Percentiles rank a stretch among this genome's conserved stretches.
These are phyloP conservation scores for Euglossa dilemma DNA, from an alignment of 1,140 invertebrate genomes.

Conservation along the genomic window DNA sequence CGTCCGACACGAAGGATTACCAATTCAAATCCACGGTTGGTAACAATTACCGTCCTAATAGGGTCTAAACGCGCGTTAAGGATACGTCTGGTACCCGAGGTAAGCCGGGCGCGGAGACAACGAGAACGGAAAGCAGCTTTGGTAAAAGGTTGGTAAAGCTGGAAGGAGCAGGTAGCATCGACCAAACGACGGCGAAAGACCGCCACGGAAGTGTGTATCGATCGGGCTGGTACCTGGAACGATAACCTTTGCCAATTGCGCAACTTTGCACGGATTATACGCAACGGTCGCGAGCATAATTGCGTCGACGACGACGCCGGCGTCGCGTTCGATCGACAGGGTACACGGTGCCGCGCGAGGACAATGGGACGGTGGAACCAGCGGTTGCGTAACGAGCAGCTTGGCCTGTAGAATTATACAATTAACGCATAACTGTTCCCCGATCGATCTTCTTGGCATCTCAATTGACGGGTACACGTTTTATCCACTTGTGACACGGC, in stretches of 20 bases:
- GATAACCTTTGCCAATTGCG: slow-evolving; percentile 49
- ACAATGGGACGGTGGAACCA: slow-evolving; percentile 50
- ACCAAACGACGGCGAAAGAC: slow-evolving; percentile 29
- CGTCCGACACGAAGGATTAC: neutral
- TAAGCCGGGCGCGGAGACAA: too few relatives aligned
- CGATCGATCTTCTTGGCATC: slow-evolving; percentile 43
- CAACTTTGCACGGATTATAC: slow-evolving; percentile 16
- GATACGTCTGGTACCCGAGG: neutral
- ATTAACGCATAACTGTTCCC: slow-evolving; percentile 39
- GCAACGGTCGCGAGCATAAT: slow-evolving; percentile 51
- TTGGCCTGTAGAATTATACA: slow-evolving; percentile 35
- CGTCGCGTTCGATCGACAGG: slow-evolving; percentile 32
- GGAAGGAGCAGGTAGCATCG: slow-evolving; percentile 14
- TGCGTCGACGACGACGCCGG: slow-evolving; percentile 25
- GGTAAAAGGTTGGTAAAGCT: neutral
- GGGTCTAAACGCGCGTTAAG: neutral
- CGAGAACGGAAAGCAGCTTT: neutral
- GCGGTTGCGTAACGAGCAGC: slow-evolving; percentile 16
- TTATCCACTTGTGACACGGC: slow-evolving; percentile 40
- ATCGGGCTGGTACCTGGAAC: slow-evolving; percentile 41
- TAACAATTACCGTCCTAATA: neutral
- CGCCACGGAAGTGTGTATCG: slow-evolving; percentile 3
- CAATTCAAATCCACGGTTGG: neutral
- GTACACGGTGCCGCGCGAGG: slow-evolving; percentile 14
- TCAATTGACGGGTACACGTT: slow-evolving; percentile 38